Conservation (phyloP, 1,140 invertebrate species). For the Leucophenga varia region DNA sequence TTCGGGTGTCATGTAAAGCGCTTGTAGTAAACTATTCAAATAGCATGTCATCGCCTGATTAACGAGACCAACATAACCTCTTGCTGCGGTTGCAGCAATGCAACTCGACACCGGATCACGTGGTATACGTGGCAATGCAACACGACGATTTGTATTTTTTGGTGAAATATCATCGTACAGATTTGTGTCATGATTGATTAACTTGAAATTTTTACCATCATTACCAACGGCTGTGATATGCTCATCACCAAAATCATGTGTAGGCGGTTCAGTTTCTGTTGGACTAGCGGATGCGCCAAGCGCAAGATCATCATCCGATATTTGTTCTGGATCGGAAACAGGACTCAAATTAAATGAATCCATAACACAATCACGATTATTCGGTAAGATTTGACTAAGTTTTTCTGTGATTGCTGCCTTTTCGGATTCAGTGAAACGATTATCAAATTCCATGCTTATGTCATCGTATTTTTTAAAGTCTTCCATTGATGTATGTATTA, state of each 20-base stretch:
- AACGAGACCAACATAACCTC: constrained; percentile 81
- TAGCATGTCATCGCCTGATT: constrained; percentile 96
- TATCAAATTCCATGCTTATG: not conserved
- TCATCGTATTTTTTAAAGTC: no score
- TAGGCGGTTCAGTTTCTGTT: constrained; percentile 44
- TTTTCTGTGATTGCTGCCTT: constrained; percentile 28
- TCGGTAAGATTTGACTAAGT: constrained; percentile 24
- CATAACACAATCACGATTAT: constrained; percentile 20
- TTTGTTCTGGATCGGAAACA: constrained; percentile 37
- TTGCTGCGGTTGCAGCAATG: constrained; percentile 23
- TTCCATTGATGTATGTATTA: no score
- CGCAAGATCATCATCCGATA: constrained; percentile 59
- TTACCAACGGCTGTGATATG: constrained; percentile 1
- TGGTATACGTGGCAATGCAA: constrained; percentile 31
- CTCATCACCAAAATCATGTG: constrained; percentile 2
- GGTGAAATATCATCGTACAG: no score
- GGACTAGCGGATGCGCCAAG: constrained; percentile 63
- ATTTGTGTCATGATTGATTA: constrained; percentile 6
- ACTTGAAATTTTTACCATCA: constrained; percentile 3
- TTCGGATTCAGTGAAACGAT: constrained; percentile 16
- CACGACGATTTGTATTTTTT: constrained; percentile 6
- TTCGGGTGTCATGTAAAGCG: constrained; percentile 93
- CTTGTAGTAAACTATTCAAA: constrained; percentile 86
- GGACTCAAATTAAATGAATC: constrained; percentile 46
- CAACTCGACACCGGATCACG: constrained; percentile 25